A percentile compares a stretch with the other conserved stretches of the same genome.
Conservation (phyloP, 2,888 invertebrate species). For the Nomada flava region DNA sequence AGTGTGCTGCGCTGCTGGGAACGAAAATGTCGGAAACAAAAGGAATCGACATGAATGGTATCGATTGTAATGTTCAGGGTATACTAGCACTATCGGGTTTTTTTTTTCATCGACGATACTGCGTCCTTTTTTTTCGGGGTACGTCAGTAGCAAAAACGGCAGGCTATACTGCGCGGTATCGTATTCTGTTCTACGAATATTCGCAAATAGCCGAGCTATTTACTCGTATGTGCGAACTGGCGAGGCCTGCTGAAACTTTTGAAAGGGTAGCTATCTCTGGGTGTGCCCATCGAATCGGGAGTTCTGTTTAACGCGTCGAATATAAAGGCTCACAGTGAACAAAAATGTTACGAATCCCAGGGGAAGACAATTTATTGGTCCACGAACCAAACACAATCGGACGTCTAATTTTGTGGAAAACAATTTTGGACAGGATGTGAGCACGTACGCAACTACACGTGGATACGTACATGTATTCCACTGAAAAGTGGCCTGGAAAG, state of each 20-base stretch:
- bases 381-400: constrained; percentile 20
- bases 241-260: constrained; percentile 41
- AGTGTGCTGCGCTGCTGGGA: neutral
- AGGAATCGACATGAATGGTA: constrained; percentile 13
- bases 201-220: constrained; percentile 58
- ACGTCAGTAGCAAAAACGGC: constrained; percentile 36
- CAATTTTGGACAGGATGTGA: neutral
- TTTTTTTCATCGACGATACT: neutral
- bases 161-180: constrained; percentile 38
- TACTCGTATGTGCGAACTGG: constrained; percentile 24
- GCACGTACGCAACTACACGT: too few relatives aligned
- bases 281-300: constrained; percentile 42
- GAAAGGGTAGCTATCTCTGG: constrained; percentile 60
- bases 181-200: constrained; percentile 52
- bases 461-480: neutral
- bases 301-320: constrained; percentile 49
- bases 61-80: constrained; percentile 9
- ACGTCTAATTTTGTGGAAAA: constrained; percentile 13
- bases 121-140: constrained; percentile 30
- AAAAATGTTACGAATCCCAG: constrained; percentile 56
- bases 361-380: constrained; percentile 20
- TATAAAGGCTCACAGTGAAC: constrained; percentile 51
- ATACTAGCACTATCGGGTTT: neutral
- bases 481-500: neutral
- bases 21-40: constrained; percentile 9